Evolutionary conservation across 2,888 invertebrate species (phyloP), one percentile per base, ranked within the genome.

Genomic region (Rhingia rostrata): DNA sequence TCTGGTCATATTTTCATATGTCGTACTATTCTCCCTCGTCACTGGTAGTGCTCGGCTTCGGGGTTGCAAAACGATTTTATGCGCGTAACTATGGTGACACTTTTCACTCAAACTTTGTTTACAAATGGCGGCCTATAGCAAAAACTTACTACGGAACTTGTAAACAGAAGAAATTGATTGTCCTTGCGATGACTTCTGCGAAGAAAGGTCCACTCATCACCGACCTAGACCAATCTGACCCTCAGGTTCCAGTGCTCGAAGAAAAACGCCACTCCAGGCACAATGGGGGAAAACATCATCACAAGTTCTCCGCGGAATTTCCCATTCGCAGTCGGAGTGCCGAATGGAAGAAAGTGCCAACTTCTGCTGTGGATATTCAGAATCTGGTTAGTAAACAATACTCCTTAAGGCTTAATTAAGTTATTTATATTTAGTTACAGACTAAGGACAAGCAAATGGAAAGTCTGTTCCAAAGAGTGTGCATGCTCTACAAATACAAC

Each of bases 381-480:
- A 35, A 37, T 14, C 37, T 67, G 5, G 82, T 83, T 72, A 63
- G 74, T 82, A 9, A 10, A 6, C 4, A 45, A 6, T 22, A 22
- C 12, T 51, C 22, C 22, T 30, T 39, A 10, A 56, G 6, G 53
- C 41, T 5, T 30, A 43, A 30, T 10, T 10, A 22, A 45, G 41
- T 2, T 7, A 14, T 10, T 7, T 56, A 67, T 54, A 2, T 86
- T 39, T 80, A 94, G 94, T 88, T 95, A 61, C 92, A 93, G 67
- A 93, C 94, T 87, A 95, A 93, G 89, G 94, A 94, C 63, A 89
- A 92, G 10, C 92, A 94, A 87, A 93, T 95, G 88, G 89, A 92
- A 67, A 94, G 94, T 88, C 89, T 95, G 4, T 93, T 94, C 64
- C 94, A 94, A 54, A 94, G 94, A 88, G 89, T 95, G 0, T 92